Percentiles rank a stretch among this genome's conserved stretches.
These are phyloP conservation scores for Oscheius sp. DNA, from an alignment of 2,888 invertebrate genomes.

Conservation along the genomic window DNA sequence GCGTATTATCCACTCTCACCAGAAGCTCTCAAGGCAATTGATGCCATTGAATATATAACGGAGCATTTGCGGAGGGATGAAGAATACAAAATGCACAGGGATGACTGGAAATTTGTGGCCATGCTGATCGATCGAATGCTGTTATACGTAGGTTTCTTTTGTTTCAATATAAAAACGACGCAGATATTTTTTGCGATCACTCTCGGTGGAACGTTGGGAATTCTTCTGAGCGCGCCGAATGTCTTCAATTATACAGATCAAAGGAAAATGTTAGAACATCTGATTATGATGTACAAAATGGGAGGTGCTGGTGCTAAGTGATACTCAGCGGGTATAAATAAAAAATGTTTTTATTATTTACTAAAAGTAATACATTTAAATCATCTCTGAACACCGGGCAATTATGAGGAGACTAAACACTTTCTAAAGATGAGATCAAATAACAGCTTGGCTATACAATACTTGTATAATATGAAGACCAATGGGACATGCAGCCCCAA, in stretches of 20 bases:
- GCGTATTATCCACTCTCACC: conserved; percentile 34
- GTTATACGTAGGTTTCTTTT: conserved; percentile 71
- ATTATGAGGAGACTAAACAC: no score
- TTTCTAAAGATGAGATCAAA: no score
- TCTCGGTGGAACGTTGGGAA: conserved; percentile 59
- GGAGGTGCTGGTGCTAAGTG: no score
- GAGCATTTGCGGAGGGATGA: conserved; percentile 65
- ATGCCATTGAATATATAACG: conserved; percentile 65
- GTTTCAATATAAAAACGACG: background rate
- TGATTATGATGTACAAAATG: conserved; percentile 19
- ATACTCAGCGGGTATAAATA: background rate
- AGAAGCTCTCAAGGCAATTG: conserved; percentile 38
- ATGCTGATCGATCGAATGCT: conserved; percentile 73
- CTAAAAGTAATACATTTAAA: no score
- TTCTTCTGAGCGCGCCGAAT: conserved; percentile 73
- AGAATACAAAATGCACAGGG: conserved; percentile 64
- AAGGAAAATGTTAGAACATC: conserved; percentile 3
- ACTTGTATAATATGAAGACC: no score
- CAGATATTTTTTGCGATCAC: conserved; percentile 71
- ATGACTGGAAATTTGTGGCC: conserved; percentile 74
- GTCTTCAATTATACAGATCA: conserved; percentile 69
- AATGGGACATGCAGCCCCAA: no score
- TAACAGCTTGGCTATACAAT: no score
- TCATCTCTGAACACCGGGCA: no score
- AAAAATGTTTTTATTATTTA: background rate